These are phyloP conservation scores for Pimephales promelas DNA, from an alignment of 2,113 vertebrate species.

Conservation along the genomic window DNA sequence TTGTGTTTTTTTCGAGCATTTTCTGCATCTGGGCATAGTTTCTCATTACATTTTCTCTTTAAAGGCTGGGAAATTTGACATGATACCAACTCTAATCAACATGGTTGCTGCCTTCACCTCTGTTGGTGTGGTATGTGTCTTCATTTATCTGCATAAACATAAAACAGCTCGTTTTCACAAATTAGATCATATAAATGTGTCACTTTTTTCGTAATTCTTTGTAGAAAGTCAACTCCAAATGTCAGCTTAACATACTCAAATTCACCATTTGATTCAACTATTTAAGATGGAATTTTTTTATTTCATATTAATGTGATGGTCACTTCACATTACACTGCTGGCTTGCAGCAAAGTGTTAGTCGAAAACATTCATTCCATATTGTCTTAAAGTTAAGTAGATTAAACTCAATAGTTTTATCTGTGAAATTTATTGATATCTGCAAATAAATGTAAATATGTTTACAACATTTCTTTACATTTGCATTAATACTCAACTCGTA, in stretches of 20 bases:
- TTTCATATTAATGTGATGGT: too few relatives aligned
- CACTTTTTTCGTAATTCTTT: background rate
- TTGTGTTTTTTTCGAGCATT: constrained; percentile 14
- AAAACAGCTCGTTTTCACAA: background rate
- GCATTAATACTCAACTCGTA: too few relatives aligned
- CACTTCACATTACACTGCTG: too few relatives aligned
- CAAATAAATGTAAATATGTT: background rate
- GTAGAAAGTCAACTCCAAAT: background rate
- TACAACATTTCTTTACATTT: too few relatives aligned
- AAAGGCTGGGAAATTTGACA: constrained; percentile 92
- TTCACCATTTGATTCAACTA: too few relatives aligned
- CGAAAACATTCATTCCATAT: too few relatives aligned
- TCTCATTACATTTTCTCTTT: constrained; percentile 5
- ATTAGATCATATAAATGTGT: background rate
- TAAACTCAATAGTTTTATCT: background rate
- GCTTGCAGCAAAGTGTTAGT: too few relatives aligned
- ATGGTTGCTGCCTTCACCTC: constrained; percentile 93
- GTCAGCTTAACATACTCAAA: background rate
- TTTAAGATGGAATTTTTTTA: too few relatives aligned
- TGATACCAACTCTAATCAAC: constrained; percentile 94
- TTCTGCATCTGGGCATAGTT: background rate
- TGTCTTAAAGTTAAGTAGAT: background rate
- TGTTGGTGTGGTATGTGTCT: constrained; percentile 83
- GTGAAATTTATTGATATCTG: background rate
- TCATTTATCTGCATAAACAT: background rate